Percentiles rank a stretch among this genome's conserved stretches.
Evolutionary conservation across 2,113 vertebrate genomes (phyloP).

Genomic region (Myxocyprinus asiaticus): DNA sequence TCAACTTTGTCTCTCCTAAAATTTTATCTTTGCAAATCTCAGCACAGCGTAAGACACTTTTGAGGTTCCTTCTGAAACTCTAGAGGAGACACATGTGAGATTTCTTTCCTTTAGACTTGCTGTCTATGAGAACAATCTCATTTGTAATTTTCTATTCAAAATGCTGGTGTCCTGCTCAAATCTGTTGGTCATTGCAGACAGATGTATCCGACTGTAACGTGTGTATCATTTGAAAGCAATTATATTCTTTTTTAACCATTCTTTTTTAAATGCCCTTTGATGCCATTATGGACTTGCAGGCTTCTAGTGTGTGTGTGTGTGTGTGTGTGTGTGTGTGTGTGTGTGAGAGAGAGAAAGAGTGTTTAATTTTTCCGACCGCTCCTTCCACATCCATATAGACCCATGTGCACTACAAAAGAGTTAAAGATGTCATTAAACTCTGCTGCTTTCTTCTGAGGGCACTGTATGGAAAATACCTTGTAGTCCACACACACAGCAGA

Average conservation of each 20-base stretch:
- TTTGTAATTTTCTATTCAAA: not conserved
- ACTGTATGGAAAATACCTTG: constrained; percentile 38
- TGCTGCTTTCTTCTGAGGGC: constrained; percentile 11
- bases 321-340: constrained; percentile 14
- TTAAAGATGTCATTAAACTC: constrained; percentile 43
- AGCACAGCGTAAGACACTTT: not conserved
- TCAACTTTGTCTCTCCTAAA: not conserved
- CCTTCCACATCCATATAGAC: constrained; percentile 27
- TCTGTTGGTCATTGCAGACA: constrained; percentile 21
- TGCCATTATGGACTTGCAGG: constrained; percentile 30
- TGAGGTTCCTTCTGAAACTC: too few relatives aligned
- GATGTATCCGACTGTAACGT: constrained; percentile 40
- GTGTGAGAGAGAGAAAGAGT: constrained; percentile 1
- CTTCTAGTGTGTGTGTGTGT: not conserved
- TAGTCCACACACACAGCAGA: constrained; percentile 13
- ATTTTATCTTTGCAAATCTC: not conserved
- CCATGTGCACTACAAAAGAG: constrained; percentile 50
- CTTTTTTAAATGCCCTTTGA: constrained; percentile 38
- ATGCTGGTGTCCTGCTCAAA: not conserved
- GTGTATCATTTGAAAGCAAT: not conserved
- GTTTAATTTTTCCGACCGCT: constrained; percentile 32
- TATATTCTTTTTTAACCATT: constrained; percentile 10
- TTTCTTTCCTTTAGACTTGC: too few relatives aligned
- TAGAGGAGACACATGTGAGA: too few relatives aligned
- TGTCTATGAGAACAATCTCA: too few relatives aligned